phyloP scores from a whole-genome alignment of 2,888 invertebrate species.

The Acanthococcus lagerstroemiae region DNA sequence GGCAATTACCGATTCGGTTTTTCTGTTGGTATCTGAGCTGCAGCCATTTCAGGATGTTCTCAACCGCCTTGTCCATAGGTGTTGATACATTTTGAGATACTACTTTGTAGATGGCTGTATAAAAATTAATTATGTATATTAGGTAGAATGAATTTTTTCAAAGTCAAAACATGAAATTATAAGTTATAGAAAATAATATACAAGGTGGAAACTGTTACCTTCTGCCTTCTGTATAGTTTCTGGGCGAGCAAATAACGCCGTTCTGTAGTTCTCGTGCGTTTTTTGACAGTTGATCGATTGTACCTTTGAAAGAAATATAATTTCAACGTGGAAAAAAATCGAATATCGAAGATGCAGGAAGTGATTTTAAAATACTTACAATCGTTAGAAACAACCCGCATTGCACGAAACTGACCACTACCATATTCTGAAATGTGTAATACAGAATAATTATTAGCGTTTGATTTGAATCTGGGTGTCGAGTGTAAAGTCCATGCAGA shows the following conservation, averaged over 20 bases:
- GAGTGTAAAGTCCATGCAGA: no score
- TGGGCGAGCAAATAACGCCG: conserved; percentile 17
- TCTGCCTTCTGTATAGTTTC: conserved; percentile 22
- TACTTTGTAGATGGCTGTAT: conserved; percentile 1
- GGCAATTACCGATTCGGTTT: conserved; percentile 35
- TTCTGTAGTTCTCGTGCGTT: conserved; percentile 8
- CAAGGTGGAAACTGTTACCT: conserved; percentile 10
- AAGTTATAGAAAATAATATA: no score
- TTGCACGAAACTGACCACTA: neutral
- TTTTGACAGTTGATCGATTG: conserved; percentile 11
- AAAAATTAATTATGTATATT: no score
- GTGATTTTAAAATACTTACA: neutral
- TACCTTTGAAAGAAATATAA: neutral
- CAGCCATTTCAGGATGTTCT: conserved; percentile 63
- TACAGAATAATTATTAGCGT: neutral
- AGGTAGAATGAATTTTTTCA: no score
- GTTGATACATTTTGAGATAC: conserved; percentile 16
- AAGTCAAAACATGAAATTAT: no score
- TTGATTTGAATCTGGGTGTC: no score
- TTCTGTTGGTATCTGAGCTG: conserved; percentile 52
- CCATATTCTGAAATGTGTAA: neutral
- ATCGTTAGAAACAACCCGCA: conserved; percentile 4
- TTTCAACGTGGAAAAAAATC: neutral
- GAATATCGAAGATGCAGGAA: neutral
- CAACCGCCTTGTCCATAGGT: conserved; percentile 58